Evolutionary conservation across 1,140 invertebrate genomes (phyloP).

Genomic region (Heliconius congener): DNA sequence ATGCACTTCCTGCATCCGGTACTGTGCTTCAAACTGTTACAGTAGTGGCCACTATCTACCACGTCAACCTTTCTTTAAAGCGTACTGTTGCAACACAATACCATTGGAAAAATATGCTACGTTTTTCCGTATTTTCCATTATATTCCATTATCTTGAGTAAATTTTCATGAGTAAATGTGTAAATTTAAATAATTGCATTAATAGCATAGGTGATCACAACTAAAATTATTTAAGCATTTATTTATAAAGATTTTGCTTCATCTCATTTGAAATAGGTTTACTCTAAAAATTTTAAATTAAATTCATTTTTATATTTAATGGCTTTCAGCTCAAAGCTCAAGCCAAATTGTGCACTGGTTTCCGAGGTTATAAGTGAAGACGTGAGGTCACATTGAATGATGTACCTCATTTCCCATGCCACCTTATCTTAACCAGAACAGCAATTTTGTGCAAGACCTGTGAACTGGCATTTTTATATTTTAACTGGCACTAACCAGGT

Average conservation of each 20-base stretch:
- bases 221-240: too few species aligned
- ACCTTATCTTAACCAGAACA: not conserved
- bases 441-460: not conserved
- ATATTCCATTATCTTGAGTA: too few species aligned
- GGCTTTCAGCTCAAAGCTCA: not conserved
- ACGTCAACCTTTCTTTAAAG: conserved; percentile 31
- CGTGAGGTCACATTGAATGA: not conserved
- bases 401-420: not conserved
- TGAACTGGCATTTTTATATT: not conserved
- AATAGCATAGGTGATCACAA: too few species aligned
- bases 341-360: not conserved
- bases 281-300: not conserved
- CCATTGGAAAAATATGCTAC: not conserved
- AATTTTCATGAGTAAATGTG: too few species aligned
- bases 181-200: too few species aligned
- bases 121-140: not conserved
- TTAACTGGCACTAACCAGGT: not conserved
- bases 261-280: not conserved
- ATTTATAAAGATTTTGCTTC: too few species aligned
- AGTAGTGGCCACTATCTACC: conserved; percentile 33
- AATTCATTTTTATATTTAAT: not conserved
- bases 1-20: conserved; percentile 37
- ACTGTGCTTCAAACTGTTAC: conserved; percentile 28
- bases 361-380: not conserved
- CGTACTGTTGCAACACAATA: conserved; percentile 2